These are phyloP conservation scores for Glaucidium brasilianum DNA, from an alignment of 2,113 vertebrate genomes.

Conservation along the genomic window DNA sequence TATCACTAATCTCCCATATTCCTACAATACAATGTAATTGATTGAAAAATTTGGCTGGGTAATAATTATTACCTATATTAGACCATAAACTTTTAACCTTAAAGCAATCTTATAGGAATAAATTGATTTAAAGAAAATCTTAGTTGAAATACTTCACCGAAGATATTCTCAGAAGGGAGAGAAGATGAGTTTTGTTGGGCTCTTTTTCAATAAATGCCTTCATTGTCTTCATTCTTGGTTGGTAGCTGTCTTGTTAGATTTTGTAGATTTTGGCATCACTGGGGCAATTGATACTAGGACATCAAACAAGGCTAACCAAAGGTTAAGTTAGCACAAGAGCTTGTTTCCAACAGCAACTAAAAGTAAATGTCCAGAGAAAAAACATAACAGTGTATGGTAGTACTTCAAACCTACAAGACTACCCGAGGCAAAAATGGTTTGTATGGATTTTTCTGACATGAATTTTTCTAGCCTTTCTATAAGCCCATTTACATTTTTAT, in stretches of 20 bases:
- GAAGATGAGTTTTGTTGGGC: neutral
- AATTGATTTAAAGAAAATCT: neutral
- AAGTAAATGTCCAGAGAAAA: neutral
- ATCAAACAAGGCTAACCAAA: neutral
- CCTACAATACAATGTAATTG: neutral
- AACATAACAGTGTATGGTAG: neutral
- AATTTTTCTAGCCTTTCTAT: slow-evolving; percentile 16
- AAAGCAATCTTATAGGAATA: neutral
- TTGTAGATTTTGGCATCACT: neutral
- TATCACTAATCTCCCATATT: neutral
- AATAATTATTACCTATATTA: neutral
- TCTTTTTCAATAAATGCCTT: neutral
- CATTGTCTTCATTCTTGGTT: neutral
- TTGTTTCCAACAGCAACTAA: neutral
- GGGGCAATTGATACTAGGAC: neutral
- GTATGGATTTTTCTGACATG: slow-evolving; percentile 30
- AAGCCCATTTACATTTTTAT: slow-evolving; percentile 51
- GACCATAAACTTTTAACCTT: neutral
- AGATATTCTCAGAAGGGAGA: neutral
- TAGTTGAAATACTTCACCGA: neutral
- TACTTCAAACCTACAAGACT: neutral
- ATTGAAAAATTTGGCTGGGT: neutral
- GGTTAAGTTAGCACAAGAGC: neutral
- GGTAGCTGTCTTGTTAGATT: neutral
- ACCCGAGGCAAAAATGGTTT: slow-evolving; percentile 1